Evolutionary conservation across 2,888 invertebrate genomes (phyloP), one percentile per base, ranked within the genome.

Genomic region (Metalampra italica): DNA sequence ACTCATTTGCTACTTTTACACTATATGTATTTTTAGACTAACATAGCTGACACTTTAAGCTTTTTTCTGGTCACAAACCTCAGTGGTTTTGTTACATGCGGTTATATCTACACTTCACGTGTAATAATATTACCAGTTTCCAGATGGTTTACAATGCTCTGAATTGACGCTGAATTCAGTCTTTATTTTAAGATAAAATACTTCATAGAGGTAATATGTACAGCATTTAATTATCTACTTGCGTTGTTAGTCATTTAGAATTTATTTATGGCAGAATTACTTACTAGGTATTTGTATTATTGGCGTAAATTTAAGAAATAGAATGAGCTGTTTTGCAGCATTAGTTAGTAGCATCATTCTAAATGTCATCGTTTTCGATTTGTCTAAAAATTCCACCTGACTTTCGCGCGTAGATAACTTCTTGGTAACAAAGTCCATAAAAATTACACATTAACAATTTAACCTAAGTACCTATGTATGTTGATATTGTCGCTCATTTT

Each of bases 161-260:
- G 88, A 90, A 90, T 90, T 90, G 90, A 90, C 90, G 82, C 80
- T 71, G 84, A 83, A 84, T 86, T 90, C 90, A 90, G 90, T 90
- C 90, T 90, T 89, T 68, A 75, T 72, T 78, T 71, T 74, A 79
- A 73, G 70, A 70, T 71, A 72, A 72, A 63, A 51, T n/a, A 1
- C 36, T 36, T 55, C 61, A 71, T 75, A 77, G 82, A 86, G 79
- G 81, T 84, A 83, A 68, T 67, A 76, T 82, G 83, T 86, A 77
- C 8, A 34, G 22, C 5, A 5, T 34, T 11, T 34, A 7, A 7
- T 34, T 9, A 11, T 11, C 34, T 82, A 85, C 82, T 83, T 65
- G 66, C n/a, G n/a, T n/a, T 69, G 22, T 22, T 22, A 22, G 22
- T 3, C 22, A 22, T 22, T 22, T 22, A 22, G 22, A 22, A 22